Base-by-base conservation (phyloP, 2,888 invertebrate species). In the Orthosia cruda region DNA sequence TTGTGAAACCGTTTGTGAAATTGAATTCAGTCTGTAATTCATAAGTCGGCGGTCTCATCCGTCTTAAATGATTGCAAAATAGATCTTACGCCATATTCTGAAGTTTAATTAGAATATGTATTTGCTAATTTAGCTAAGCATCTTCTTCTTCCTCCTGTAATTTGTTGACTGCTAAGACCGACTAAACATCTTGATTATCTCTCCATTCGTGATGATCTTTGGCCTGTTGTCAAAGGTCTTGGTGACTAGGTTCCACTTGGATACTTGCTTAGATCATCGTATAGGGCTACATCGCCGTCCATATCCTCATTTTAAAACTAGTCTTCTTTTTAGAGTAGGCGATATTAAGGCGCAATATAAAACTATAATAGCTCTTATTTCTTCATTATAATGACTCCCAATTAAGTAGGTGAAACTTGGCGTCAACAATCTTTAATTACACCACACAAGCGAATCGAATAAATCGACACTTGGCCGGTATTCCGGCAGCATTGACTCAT, bases 1-100 rank as follows among this genome's bases (percentile, higher is more conserved):
- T 72, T 83, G 58, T 63, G 75, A 49, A 79, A 83, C 62, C 15
- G 16, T 74, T 80, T 82, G 69, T 70, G 70, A 74, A 78, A 75
- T 69, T 62, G 0, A n/a, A 64, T 3, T 16, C 23, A 75, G 23
- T 54, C 40, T 16, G 23, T 71, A 45, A 77, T 47, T 74, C 68
- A 67, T 23, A 65, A 65, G 26, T 52, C 20, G 1, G 15, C 7
- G 26, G 32, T 20, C 20, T 16, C 20, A 23, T n/a, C 4, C 23
- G 11, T 50, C 45, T 52, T 5, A 9, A 16, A 20, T 23, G 1
- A 20, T 66, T 66, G 13, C 20, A 3, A 55, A 40, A 55, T 20
- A 15, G 16, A 12, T 26, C 3, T 50, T 65, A 50, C 40, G 16
- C 1, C 50, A 26, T n/a, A 45, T 50, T 40, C n/a, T 2, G 13